These are phyloP conservation scores for Bungarus multicinctus DNA, from an alignment of 2,113 vertebrate species.

Conservation along the genomic window DNA sequence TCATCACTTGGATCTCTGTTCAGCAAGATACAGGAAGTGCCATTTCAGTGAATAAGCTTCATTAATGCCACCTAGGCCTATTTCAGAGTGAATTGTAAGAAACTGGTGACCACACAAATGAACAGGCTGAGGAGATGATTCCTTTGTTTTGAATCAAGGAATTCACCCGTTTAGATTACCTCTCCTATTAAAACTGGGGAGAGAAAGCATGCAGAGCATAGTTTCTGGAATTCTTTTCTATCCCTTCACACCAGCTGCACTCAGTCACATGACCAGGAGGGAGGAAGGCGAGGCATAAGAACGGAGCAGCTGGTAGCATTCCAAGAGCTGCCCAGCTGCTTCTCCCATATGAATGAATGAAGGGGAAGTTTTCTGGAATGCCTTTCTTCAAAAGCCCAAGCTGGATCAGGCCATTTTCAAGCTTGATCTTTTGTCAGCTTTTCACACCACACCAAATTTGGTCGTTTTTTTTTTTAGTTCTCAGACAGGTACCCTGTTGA, in stretches of 20 bases:
- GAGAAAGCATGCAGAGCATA: neutral
- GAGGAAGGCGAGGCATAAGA: neutral
- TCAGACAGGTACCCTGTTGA: neutral
- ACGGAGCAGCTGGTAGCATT: neutral
- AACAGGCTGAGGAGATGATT: neutral
- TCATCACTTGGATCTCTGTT: constrained; percentile 88
- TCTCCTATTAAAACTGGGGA: neutral
- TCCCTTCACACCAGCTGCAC: neutral
- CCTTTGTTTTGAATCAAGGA: neutral
- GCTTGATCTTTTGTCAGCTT: neutral
- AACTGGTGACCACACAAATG: neutral
- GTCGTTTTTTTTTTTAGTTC: neutral
- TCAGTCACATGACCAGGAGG: neutral
- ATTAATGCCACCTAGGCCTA: neutral
- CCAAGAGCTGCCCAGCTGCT: neutral
- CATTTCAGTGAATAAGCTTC: neutral
- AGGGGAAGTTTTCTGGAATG: neutral
- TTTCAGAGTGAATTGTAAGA: neutral
- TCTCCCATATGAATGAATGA: neutral
- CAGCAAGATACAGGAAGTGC: constrained; percentile 1
- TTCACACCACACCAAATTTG: neutral
- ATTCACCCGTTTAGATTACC: neutral
- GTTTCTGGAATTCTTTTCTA: neutral
- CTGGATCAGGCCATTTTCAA: neutral
- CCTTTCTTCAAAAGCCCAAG: neutral